Base-by-base conservation (phyloP, 1,140 invertebrate species). In the Chelonus insularis region DNA sequence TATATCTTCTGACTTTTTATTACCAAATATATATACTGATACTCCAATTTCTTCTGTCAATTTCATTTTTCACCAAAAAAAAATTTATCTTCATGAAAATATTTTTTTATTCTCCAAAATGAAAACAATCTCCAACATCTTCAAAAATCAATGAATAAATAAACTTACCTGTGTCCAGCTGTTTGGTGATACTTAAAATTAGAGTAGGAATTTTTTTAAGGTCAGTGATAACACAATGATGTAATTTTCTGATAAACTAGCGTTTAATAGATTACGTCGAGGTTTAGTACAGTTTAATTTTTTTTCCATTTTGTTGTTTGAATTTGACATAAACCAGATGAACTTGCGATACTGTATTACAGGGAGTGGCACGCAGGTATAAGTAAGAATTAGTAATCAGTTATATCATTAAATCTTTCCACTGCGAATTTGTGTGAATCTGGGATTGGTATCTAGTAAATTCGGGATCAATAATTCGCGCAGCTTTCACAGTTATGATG, bases 251-350 rank as follows among this genome's bases (percentile, higher is more conserved):
- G 71, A 78, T 75, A 78, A 78, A 75, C 72, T 77, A 74, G 68
- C 72, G 69, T 78, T 78, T 78, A 78, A 78, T 78, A 76, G 73
- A 77, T 74, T 74, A 77, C 70, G 71, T 78, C 71, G 69, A 73
- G 67, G 73, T 74, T 75, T 71, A 73, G 68, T 78, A 73, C 70
- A 73, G 68, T 75, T 70, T 67, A 68, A 48, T 67, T 74, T 57
- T 58, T 43, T 63, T 39, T 39, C 72, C n/a, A 72, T 64, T 37
- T 70, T 68, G 60, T 72, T 69, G 45, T 59, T 63, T 21, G 62
- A 64, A 58, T 67, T 70, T 74, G 25, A 57, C 65, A 65, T 66
- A 68, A 75, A 74, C 61, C 66, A 73, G 70, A 71, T 69, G 69
- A 74, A 67, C 68, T 67, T 72, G 66, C 66, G 61, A 60, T 72